Conservation (phyloP, 2,888 invertebrate species). For the Cremastobaeus sp. region DNA sequence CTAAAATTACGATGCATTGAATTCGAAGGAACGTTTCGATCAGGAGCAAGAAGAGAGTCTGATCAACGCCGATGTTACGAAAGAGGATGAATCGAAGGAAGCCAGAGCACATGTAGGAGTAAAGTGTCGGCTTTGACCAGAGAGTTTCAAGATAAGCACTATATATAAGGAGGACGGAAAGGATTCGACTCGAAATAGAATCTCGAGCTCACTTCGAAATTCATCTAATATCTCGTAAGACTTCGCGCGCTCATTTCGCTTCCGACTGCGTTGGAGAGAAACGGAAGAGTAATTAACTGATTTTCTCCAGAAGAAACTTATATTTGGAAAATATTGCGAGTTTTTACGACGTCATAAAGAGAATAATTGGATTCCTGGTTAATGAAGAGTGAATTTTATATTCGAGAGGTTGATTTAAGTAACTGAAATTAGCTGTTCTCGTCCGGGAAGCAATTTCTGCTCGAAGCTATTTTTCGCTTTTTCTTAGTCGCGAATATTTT, state of each 20-base stretch:
- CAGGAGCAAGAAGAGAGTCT: slow-evolving; percentile 4
- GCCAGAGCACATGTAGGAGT: slow-evolving; percentile 44
- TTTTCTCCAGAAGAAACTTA: not conserved
- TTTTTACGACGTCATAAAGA: not conserved
- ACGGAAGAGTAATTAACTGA: not conserved
- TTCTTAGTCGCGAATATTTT: not conserved
- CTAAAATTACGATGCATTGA: slow-evolving; percentile 55
- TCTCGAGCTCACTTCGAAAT: slow-evolving; percentile 22
- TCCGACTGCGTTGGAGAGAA: not conserved
- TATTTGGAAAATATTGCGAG: not conserved
- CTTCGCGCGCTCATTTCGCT: slow-evolving; percentile 18
- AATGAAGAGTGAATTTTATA: too few relatives aligned
- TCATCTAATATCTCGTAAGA: slow-evolving; percentile 25
- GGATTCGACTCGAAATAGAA: slow-evolving; percentile 38
- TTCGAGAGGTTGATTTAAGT: too few relatives aligned
- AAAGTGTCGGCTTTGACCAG: slow-evolving; percentile 43
- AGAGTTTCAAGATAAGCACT: slow-evolving; percentile 48
- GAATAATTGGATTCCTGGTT: not conserved
- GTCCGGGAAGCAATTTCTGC: too few relatives aligned
- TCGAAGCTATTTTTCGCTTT: too few relatives aligned
- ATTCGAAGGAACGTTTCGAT: slow-evolving; percentile 52
- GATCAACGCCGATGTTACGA: slow-evolving; percentile 1
- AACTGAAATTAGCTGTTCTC: too few relatives aligned
- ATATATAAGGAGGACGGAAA: slow-evolving; percentile 37
- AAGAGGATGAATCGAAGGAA: slow-evolving; percentile 12